These are phyloP conservation scores for Muscicapa striata DNA, from an alignment of 2,797 vertebrate species.

Conservation along the genomic window DNA sequence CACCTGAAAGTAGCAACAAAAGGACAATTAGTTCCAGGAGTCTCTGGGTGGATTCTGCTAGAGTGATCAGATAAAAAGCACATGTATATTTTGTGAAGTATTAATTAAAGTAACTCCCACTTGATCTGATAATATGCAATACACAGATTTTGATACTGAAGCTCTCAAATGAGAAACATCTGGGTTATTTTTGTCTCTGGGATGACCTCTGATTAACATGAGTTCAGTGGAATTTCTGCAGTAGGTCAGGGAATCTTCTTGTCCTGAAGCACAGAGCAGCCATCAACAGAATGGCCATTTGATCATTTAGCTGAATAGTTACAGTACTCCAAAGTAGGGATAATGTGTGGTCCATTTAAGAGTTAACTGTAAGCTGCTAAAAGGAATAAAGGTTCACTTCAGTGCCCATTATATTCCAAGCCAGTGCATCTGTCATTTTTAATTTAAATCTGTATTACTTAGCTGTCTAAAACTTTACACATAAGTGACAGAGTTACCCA, in stretches of 20 bases:
- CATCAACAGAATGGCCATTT: not conserved
- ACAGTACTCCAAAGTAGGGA: constrained; percentile 35
- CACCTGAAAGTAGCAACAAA: not conserved
- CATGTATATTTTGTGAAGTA: not conserved
- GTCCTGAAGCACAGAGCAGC: not conserved
- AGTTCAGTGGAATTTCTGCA: constrained; percentile 26
- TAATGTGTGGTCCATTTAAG: constrained; percentile 53
- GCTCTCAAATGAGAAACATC: not conserved
- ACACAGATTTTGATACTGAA: not conserved
- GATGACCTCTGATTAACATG: not conserved
- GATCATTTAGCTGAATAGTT: constrained; percentile 11
- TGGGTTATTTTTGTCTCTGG: not conserved
- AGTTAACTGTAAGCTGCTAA: constrained; percentile 70
- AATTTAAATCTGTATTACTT: constrained; percentile 80
- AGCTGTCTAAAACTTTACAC: constrained; percentile 77
- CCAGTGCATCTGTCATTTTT: constrained; percentile 76
- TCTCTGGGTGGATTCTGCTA: not conserved
- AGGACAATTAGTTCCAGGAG: not conserved
- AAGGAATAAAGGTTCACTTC: constrained; percentile 76
- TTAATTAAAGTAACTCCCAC: not conserved
- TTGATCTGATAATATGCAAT: not conserved
- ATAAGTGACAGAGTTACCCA: constrained; percentile 73
- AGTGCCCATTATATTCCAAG: constrained; percentile 76
- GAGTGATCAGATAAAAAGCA: not conserved
- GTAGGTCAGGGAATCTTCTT: not conserved